Percentiles rank a stretch among this genome's conserved stretches.
Conservation (phyloP, 2,113 vertebrate species). For the Paradisaea rubra region DNA sequence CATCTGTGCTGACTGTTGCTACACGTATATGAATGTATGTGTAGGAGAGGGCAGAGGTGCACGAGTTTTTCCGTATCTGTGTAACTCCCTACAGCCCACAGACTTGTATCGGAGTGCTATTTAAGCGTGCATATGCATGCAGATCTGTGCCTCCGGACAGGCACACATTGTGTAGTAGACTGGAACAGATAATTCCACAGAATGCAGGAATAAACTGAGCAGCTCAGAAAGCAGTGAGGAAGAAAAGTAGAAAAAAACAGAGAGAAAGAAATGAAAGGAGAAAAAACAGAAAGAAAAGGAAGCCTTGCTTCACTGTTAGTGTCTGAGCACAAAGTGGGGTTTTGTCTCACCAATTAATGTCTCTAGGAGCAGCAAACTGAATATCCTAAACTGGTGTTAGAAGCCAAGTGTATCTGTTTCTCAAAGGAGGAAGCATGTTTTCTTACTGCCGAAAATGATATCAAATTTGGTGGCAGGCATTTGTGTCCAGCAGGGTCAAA, state of each 20-base stretch:
- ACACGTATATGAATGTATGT: neutral
- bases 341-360: neutral
- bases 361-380: neutral
- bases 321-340: neutral
- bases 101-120: neutral
- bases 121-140: constrained; percentile 4
- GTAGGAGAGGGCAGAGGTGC: neutral
- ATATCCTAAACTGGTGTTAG: neutral
- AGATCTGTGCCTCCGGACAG: neutral
- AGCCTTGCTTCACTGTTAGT: neutral
- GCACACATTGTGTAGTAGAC: neutral
- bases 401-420: neutral
- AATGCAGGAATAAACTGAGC: neutral
- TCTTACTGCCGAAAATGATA: neutral
- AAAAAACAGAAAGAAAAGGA: neutral
- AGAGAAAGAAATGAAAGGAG: neutral
- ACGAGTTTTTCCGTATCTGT: neutral
- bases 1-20: neutral
- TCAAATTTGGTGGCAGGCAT: neutral
- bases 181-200: neutral
- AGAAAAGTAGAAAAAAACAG: neutral
- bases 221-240: neutral
- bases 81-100: neutral
- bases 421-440: neutral
- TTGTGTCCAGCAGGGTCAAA: neutral